These are phyloP conservation scores for Pachypsylla venusta DNA, from an alignment of 1,140 invertebrate species.

Conservation along the genomic window DNA sequence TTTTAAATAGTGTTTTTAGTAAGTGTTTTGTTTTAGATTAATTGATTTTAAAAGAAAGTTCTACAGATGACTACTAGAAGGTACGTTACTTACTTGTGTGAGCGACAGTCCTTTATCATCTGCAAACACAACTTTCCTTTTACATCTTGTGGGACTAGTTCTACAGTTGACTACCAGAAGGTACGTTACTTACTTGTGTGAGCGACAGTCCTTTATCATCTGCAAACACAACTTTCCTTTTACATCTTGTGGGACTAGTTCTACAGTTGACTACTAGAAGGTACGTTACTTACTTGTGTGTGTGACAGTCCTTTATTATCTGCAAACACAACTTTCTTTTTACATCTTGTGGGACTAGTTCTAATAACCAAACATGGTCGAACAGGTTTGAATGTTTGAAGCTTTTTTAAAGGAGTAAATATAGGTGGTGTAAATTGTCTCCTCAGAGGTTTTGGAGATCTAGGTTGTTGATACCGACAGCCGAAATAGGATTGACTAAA, in stretches of 20 bases:
- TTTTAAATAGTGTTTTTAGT: too few species aligned
- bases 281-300: constrained; percentile 52
- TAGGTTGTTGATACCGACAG: constrained; percentile 27
- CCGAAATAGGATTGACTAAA: constrained; percentile 42
- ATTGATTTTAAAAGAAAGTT: too few species aligned
- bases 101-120: constrained; percentile 77
- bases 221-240: constrained; percentile 85
- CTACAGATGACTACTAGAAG: too few species aligned
- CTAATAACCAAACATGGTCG: constrained; percentile 34
- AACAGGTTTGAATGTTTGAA: constrained; percentile 21
- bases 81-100: constrained; percentile 52
- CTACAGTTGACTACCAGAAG: too few species aligned
- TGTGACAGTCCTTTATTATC: constrained; percentile 77
- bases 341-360: constrained; percentile 35
- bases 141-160: constrained; percentile 38
- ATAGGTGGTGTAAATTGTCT: constrained; percentile 23
- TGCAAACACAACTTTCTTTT: constrained; percentile 85
- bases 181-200: constrained; percentile 52
- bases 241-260: constrained; percentile 38
- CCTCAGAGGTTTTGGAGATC: constrained; percentile 28
- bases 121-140: constrained; percentile 85
- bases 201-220: constrained; percentile 77
- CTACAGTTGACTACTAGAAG: too few species aligned
- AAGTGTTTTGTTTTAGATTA: too few species aligned
- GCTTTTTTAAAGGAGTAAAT: constrained; percentile 29